Base-by-base conservation (phyloP, 92 coral and sea anemone genomes). In the Epizoanthus stellaris region DNA sequence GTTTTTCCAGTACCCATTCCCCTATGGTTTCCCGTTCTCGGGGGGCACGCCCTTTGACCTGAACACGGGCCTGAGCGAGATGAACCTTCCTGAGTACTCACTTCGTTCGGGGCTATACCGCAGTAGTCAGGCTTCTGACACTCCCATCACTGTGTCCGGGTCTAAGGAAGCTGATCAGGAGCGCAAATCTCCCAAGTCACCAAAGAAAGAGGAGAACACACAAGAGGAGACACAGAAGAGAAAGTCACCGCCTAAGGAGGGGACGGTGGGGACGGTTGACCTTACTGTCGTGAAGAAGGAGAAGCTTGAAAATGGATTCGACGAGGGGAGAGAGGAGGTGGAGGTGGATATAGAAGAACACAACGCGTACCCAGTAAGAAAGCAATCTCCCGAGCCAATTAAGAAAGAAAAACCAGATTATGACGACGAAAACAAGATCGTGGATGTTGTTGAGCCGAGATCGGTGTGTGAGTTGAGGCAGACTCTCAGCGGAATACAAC, bases 401-500 rank as follows among this genome's bases (percentile, higher is more conserved):
- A 66, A 77, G 62, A 69, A 65, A 25, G 74, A 85, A 75, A 73
- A 19, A 39, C 75, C 54, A 6, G 72, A 34, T 40, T 42, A n/a
- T 57, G 92, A 82, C 6, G 90, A 69, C 1, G 87, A 82, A 1
- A 86, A 72, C 10, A 89, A 81, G 40, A 85, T 43, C 14, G 89
- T 85, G 19, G 91, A 85, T 62, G 87, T 83, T 65, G 92, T 86
- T 12, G 87, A 91, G 47, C 86, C 93, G 15, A 43, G 86, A 43
- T 73, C 93, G n/a, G 83, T 79, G 57, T 79, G 83, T 20, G 95
- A 70, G 25, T 88, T 94, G 70, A 95, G 85, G 7, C 93, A 95
- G 88, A 96, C 94, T 3, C 86, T 96, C n/a, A 93, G 95, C 4
- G 99, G 98, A 21, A 96, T 96, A 16, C 97, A 95, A 64, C 96